Conservation (phyloP, 2,888 invertebrate genomes). For the Hecatera dysodea region DNA sequence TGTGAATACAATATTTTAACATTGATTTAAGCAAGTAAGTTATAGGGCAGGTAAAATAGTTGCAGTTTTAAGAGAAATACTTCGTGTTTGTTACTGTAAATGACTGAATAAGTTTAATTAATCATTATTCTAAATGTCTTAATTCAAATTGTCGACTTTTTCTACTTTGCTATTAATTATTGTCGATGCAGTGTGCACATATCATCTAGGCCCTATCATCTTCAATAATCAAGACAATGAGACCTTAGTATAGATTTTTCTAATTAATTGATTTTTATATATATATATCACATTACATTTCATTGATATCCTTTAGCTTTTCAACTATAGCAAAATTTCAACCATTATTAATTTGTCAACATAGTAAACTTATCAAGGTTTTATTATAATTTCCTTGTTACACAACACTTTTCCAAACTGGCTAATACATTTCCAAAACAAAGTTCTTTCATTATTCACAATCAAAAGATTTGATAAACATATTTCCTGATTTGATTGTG, state of each 20-base stretch:
- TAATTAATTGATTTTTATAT: slow-evolving; percentile 9
- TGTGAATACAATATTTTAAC: neutral
- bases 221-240: slow-evolving; percentile 2
- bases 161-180: slow-evolving; percentile 1
- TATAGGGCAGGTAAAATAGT: neutral
- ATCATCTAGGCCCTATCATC: slow-evolving; percentile 7
- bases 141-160: neutral
- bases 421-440: neutral
- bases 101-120: neutral
- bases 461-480: neutral
- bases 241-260: neutral
- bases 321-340: neutral
- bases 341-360: slow-evolving; percentile 17
- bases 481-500: slow-evolving; percentile 4
- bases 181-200: neutral
- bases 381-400: neutral
- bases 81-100: neutral
- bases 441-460: neutral
- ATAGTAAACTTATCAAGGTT: neutral
- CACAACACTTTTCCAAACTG: slow-evolving; percentile 2
- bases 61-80: neutral
- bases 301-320: neutral
- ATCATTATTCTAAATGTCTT: neutral
- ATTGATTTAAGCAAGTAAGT: neutral
- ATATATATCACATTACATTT: neutral